Conservation (phyloP, 1,140 invertebrate genomes). For the Aphelenchoides besseyi region DNA sequence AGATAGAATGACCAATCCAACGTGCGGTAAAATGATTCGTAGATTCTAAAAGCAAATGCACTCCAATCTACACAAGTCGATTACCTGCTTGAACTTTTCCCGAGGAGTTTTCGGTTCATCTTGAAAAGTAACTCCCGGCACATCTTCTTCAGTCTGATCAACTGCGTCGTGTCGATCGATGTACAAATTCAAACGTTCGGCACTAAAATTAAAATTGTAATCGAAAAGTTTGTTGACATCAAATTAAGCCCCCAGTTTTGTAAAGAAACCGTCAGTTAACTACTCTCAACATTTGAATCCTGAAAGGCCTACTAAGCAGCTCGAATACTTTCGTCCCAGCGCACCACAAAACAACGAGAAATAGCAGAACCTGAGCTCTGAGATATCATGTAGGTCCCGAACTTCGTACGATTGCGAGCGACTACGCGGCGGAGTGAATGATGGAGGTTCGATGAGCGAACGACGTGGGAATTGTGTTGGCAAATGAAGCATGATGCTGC, state of each 20-base stretch:
- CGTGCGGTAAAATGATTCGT: slow-evolving; percentile 55
- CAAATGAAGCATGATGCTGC: not conserved
- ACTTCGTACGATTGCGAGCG: slow-evolving; percentile 7
- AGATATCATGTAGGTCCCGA: slow-evolving; percentile 11
- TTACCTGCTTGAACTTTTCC: slow-evolving; percentile 50
- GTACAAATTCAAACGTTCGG: slow-evolving; percentile 50
- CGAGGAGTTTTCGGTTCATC: slow-evolving; percentile 45
- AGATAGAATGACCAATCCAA: slow-evolving; percentile 56
- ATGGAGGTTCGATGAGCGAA: not conserved
- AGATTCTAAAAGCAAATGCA: slow-evolving; percentile 48
- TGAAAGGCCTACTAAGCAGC: too few relatives aligned
- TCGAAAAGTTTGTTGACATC: too few relatives aligned
- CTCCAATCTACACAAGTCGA: not conserved
- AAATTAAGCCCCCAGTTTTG: not conserved
- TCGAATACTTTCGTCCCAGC: not conserved
- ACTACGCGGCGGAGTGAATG: slow-evolving; percentile 3
- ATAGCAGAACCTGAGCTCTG: not conserved
- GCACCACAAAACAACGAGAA: not conserved
- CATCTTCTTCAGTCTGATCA: slow-evolving; percentile 42
- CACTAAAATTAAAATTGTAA: too few relatives aligned
- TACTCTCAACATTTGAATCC: not conserved
- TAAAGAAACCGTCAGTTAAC: not conserved
- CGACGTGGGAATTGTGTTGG: not conserved
- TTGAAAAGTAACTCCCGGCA: slow-evolving; percentile 36
- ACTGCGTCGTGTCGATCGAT: slow-evolving; percentile 44